These are phyloP conservation scores for Poeciliopsis gracilis DNA, from an alignment of 2,797 vertebrate genomes.

Conservation along the genomic window DNA sequence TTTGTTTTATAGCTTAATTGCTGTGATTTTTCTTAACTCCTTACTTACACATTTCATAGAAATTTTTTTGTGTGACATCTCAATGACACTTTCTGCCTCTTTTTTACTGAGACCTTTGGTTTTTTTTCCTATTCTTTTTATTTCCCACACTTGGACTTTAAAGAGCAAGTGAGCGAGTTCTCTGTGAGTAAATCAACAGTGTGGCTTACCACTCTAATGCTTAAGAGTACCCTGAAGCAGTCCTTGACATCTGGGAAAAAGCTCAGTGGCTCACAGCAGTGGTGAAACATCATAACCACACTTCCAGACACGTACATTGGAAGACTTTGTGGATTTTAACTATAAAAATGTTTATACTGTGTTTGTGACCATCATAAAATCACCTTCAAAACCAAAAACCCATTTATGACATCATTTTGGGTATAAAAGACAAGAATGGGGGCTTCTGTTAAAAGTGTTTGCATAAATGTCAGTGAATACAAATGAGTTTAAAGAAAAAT, in stretches of 20 bases:
- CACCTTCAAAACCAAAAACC: slow-evolving; percentile 31
- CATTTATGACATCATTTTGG: slow-evolving; percentile 45
- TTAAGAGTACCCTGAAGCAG: slow-evolving; percentile 31
- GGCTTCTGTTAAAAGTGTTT: slow-evolving; percentile 25
- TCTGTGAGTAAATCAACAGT: slow-evolving; percentile 50
- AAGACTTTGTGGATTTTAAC: slow-evolving; percentile 35
- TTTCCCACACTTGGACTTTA: slow-evolving; percentile 30
- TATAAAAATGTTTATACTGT: slow-evolving; percentile 62
- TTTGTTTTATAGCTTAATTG: neutral
- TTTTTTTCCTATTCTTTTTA: neutral
- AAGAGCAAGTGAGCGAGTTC: slow-evolving; percentile 39
- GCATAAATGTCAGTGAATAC: neutral
- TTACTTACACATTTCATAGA: neutral
- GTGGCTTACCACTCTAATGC: slow-evolving; percentile 58
- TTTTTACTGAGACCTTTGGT: neutral
- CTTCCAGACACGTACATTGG: slow-evolving; percentile 17
- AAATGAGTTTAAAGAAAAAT: neutral
- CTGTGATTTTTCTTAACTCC: slow-evolving; percentile 7
- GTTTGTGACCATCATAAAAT: slow-evolving; percentile 49
- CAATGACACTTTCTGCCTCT: neutral
- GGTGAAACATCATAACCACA: slow-evolving; percentile 55
- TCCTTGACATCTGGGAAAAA: slow-evolving; percentile 67
- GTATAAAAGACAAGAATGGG: slow-evolving; percentile 18
- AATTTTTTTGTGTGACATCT: neutral
- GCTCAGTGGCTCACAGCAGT: slow-evolving; percentile 45